Base-by-base conservation (phyloP, 2,888 invertebrate genomes). In the Tinea trinotella region DNA sequence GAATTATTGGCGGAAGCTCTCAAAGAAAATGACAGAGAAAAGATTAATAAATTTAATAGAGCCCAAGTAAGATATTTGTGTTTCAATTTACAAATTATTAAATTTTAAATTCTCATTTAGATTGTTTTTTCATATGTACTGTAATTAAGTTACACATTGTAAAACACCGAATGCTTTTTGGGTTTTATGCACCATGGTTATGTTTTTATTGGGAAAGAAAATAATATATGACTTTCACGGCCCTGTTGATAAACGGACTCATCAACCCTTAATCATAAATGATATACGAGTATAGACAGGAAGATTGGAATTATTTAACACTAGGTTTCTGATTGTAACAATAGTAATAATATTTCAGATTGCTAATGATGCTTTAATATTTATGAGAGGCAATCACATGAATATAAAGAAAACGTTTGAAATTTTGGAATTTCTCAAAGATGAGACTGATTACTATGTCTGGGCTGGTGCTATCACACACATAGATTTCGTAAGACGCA, bases 41-140 rank as follows among this genome's bases (percentile, higher is more conserved):
- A 60, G 0, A 90, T 95, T 52, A 88, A 91, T 61, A 88, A 88
- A 35, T 66, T 91, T 0, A 94, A 93, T 72, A 88, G 94, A 63
- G 94, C 93, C 13, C 94, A 95, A 75, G 84, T 93, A 50, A n/a
- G 30, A n/a, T n/a, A n/a, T n/a, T n/a, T n/a, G n/a, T n/a, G n/a
- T n/a, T n/a, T n/a, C n/a, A n/a, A n/a, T n/a, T n/a, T n/a, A n/a
- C n/a, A n/a, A n/a, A n/a, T n/a, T n/a, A n/a, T n/a, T n/a, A n/a
- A n/a, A n/a, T n/a, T n/a, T n/a, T n/a, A n/a, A n/a, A n/a, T n/a
- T n/a, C n/a, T n/a, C n/a, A n/a, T n/a, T n/a, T n/a, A n/a, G n/a
- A n/a, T n/a, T n/a, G n/a, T n/a, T n/a, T n/a, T n/a, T n/a, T n/a
- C n/a, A n/a, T n/a, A n/a, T n/a, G n/a, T n/a, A n/a, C n/a, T n/a